phyloP scores from a whole-genome alignment of 2,888 invertebrate genomes.

The Theretra japonica region DNA sequence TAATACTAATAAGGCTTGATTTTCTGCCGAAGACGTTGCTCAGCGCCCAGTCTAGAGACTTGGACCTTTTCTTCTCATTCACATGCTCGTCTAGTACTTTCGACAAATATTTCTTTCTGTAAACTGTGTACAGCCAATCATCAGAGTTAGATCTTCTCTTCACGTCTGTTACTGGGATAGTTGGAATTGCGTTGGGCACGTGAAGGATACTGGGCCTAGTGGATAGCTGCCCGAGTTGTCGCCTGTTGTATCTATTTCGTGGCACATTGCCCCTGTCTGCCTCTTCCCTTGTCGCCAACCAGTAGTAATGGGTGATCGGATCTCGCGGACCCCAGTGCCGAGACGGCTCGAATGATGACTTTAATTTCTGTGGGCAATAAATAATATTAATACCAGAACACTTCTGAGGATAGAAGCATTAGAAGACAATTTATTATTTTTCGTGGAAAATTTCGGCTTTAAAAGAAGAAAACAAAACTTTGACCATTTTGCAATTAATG shows the following conservation, averaged over 20 bases:
- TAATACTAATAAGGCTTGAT: slow-evolving; percentile 5
- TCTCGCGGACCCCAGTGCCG: slow-evolving; percentile 79
- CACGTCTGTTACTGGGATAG: slow-evolving; percentile 34
- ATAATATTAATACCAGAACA: not conserved
- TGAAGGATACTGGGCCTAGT: slow-evolving; percentile 54
- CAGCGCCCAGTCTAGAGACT: slow-evolving; percentile 61
- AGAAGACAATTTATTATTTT: too few relatives aligned
- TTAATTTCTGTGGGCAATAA: slow-evolving; percentile 66
- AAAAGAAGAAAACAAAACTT: too few relatives aligned
- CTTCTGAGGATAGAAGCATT: too few relatives aligned
- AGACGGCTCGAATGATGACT: slow-evolving; percentile 70
- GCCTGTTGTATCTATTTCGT: slow-evolving; percentile 51
- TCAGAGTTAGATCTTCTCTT: slow-evolving; percentile 70
- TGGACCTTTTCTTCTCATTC: slow-evolving; percentile 51
- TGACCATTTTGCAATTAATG: too few relatives aligned
- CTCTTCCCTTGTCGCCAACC: slow-evolving; percentile 69
- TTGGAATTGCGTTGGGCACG: slow-evolving; percentile 37
- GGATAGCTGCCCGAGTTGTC: slow-evolving; percentile 64
- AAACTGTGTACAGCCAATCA: slow-evolving; percentile 64
- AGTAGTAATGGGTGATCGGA: slow-evolving; percentile 76
- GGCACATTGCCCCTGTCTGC: slow-evolving; percentile 44
- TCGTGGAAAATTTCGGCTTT: too few relatives aligned
- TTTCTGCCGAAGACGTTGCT: slow-evolving; percentile 23
- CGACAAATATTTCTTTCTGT: slow-evolving; percentile 55
- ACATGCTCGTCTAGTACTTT: slow-evolving; percentile 39